These are phyloP conservation scores for Lacerta bilineata DNA, from an alignment of 2,797 vertebrate genomes.

Conservation along the genomic window DNA sequence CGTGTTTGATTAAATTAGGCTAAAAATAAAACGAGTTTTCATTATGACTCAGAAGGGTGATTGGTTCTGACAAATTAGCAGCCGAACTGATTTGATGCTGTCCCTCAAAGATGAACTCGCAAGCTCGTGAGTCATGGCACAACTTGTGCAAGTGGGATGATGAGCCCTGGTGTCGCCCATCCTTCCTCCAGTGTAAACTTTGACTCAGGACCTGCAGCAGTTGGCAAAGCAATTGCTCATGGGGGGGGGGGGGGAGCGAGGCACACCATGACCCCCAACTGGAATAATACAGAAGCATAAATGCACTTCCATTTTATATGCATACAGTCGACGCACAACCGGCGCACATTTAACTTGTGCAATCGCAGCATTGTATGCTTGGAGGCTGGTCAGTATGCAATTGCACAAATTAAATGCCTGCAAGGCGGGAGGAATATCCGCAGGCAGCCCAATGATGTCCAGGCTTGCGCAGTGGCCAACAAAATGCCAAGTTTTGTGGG, in stretches of 20 bases:
- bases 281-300: neutral
- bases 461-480: no score
- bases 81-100: slow-evolving; percentile 55
- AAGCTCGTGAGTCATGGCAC: slow-evolving; percentile 47
- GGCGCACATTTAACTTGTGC: no score
- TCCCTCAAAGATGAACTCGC: slow-evolving; percentile 50
- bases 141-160: slow-evolving; percentile 47
- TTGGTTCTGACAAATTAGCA: slow-evolving; percentile 69
- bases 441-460: no score
- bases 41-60: slow-evolving; percentile 60
- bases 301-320: rapidly evolving
- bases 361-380: no score
- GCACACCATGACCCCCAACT: no score
- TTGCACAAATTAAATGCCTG: no score
- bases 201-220: neutral
- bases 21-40: slow-evolving; percentile 62
- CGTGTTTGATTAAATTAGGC: slow-evolving; percentile 58
- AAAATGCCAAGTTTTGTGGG: no score
- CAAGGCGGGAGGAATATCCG: no score
- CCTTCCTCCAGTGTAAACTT: slow-evolving; percentile 34
- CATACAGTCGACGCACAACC: no score
- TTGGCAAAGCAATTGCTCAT: neutral
- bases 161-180: slow-evolving; percentile 37
- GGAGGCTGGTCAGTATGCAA: no score
- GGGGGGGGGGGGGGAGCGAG: neutral